Conservation (phyloP, 2,797 vertebrate genomes). For the Labeo calbasu region DNA sequence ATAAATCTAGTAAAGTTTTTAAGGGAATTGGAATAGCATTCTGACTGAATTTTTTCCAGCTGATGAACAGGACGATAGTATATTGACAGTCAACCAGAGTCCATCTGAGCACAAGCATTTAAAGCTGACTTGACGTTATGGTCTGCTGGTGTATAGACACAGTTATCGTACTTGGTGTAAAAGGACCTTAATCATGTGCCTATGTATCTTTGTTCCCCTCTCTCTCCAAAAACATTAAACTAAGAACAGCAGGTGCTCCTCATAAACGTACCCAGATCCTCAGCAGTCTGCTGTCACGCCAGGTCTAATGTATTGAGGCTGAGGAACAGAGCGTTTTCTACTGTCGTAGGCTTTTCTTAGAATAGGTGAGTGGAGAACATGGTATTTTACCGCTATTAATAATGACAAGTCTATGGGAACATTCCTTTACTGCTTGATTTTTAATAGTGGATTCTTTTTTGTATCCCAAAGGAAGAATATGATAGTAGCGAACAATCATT, state of each 20-base stretch:
- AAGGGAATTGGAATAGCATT: neutral
- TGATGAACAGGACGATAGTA: neutral
- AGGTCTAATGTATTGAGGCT: constrained; percentile 1
- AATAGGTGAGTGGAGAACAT: neutral
- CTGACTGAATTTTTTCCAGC: neutral
- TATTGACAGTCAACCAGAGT: neutral
- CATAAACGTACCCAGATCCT: neutral
- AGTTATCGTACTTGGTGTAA: neutral
- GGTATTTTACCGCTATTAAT: constrained; percentile 33
- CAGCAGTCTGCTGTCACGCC: constrained; percentile 9
- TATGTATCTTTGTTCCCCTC: neutral
- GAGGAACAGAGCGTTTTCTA: constrained; percentile 28
- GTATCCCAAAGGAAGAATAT: constrained; percentile 14
- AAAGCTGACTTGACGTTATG: neutral
- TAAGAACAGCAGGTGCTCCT: constrained; percentile 16
- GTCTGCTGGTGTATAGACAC: neutral
- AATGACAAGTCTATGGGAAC: constrained; percentile 18
- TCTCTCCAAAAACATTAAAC: neutral
- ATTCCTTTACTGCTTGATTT: constrained; percentile 12
- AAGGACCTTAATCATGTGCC: neutral
- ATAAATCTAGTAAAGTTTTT: neutral
- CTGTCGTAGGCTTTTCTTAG: neutral
- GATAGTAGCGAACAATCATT: constrained; percentile 9
- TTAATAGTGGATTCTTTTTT: neutral
- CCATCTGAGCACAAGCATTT: neutral